These are phyloP conservation scores for Gambusia holbrooki DNA, from an alignment of 2,113 vertebrate genomes.

Conservation along the genomic window DNA sequence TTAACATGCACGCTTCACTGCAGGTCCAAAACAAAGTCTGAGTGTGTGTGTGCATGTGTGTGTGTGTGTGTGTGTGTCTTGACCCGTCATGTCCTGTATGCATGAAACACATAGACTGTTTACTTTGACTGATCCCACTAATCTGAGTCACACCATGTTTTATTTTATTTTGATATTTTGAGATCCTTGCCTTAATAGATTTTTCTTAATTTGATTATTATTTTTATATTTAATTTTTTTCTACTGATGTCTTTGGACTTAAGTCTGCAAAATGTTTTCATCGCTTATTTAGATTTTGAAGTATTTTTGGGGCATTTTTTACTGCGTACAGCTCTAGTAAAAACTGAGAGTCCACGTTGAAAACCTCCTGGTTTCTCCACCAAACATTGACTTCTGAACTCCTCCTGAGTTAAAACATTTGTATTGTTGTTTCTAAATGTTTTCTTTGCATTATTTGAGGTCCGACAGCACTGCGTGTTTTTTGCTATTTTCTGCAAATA, in stretches of 20 bases:
- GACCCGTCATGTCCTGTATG: not conserved
- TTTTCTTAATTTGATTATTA: not conserved
- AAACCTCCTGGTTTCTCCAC: no score
- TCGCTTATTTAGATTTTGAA: no score
- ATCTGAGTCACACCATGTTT: slow-evolving; percentile 13
- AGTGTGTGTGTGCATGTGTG: not conserved
- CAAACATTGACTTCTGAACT: no score
- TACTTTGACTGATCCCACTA: slow-evolving; percentile 25
- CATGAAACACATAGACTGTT: slow-evolving; percentile 7
- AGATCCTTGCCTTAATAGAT: not conserved
- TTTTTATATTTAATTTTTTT: not conserved
- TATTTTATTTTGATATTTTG: slow-evolving; percentile 40
- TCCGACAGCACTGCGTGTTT: no score
- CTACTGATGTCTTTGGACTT: slow-evolving; percentile 1
- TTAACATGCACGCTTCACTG: slow-evolving; percentile 30
- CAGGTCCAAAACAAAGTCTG: slow-evolving; percentile 26
- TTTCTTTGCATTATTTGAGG: no score
- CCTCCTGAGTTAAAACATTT: no score
- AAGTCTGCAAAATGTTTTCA: not conserved
- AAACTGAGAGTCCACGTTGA: no score
- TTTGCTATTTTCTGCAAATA: no score
- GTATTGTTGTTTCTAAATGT: no score
- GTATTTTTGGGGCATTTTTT: no score
- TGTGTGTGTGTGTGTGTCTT: slow-evolving; percentile 3
- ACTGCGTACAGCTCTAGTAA: no score